These are phyloP conservation scores for Tribolium castaneum DNA, from an alignment of 1,140 invertebrate species.

Conservation along the genomic window DNA sequence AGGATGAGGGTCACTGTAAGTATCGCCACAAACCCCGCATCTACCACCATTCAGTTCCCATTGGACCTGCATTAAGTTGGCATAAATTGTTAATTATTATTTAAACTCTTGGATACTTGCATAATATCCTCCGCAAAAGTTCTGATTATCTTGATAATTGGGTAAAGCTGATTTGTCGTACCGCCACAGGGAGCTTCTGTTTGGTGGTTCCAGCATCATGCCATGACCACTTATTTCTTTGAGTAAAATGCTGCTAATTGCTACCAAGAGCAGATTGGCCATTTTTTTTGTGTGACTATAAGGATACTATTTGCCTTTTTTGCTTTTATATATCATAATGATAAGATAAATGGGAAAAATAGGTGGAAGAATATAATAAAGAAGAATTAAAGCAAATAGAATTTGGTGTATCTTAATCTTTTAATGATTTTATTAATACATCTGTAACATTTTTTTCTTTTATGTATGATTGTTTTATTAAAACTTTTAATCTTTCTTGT, in stretches of 20 bases:
- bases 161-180: slow-evolving; percentile 67
- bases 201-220: slow-evolving; percentile 75
- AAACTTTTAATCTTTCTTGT: not conserved
- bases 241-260: not conserved
- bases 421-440: not conserved
- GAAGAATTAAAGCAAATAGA: not conserved
- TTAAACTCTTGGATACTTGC: slow-evolving; percentile 59
- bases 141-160: slow-evolving; percentile 74
- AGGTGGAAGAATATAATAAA: not conserved
- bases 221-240: slow-evolving; percentile 68
- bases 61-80: slow-evolving; percentile 14
- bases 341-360: not conserved
- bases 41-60: slow-evolving; percentile 60
- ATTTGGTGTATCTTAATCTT: not conserved
- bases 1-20: slow-evolving; percentile 65
- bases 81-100: not conserved
- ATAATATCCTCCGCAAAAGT: slow-evolving; percentile 73
- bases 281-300: not conserved
- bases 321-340: not conserved
- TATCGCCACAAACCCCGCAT: slow-evolving; percentile 72
- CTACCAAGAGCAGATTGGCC: not conserved
- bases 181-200: slow-evolving; percentile 74
- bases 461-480: not conserved
- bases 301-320: not conserved
- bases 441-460: not conserved